Percentiles rank a stretch among this genome's conserved stretches.
phyloP scores from a whole-genome alignment of 2,797 vertebrate species.

The Danio kyathit region DNA sequence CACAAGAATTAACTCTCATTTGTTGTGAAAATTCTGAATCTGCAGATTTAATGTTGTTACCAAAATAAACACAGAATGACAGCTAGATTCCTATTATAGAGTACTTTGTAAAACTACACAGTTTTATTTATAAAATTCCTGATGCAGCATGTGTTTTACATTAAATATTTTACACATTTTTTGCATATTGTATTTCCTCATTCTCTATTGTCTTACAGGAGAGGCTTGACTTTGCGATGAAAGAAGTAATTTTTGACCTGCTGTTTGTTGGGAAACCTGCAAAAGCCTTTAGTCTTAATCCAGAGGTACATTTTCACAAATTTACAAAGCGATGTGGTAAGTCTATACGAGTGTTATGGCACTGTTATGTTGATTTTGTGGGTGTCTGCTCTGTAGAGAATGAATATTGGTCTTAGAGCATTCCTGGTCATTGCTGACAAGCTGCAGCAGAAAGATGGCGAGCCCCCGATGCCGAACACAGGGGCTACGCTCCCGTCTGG shows the following conservation, averaged over 20 bases:
- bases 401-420: conserved; percentile 97
- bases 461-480: conserved; percentile 98
- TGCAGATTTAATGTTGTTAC: conserved; percentile 1
- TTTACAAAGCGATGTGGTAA: not conserved
- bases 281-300: conserved; percentile 87
- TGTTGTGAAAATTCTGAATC: conserved; percentile 24
- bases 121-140: conserved; percentile 3
- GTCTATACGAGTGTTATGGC: not conserved
- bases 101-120: not conserved
- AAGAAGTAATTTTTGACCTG: conserved; percentile 87
- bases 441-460: conserved; percentile 97
- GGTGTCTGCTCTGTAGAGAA: conserved; percentile 81
- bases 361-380: not conserved
- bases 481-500: conserved; percentile 96
- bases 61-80: not conserved
- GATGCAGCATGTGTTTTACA: not conserved
- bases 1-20: conserved; percentile 14
- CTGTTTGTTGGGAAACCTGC: conserved; percentile 83
- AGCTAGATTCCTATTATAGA: not conserved
- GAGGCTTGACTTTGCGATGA: conserved; percentile 86
- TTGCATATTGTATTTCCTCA: conserved; percentile 3
- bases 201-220: conserved; percentile 71
- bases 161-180: not conserved
- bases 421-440: conserved; percentile 98
- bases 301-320: conserved; percentile 75